Evolutionary conservation across 30 jellyfish, hydroid and myxozoan genomes (phyloP).

Genomic region (Catostylus mosaicus): DNA sequence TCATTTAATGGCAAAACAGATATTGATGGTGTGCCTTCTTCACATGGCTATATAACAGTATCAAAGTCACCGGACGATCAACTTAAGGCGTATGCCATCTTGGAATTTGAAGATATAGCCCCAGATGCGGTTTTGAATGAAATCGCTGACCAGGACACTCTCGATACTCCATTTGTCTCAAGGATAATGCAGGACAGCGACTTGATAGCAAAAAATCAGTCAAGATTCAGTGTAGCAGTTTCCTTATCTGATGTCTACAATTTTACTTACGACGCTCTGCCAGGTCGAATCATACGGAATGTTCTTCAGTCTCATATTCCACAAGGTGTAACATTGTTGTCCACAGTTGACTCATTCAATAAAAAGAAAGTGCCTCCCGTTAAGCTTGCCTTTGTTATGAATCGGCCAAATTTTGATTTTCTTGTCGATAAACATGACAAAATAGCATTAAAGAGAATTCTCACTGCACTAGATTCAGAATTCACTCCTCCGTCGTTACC

Average conservation of each 20-base stretch:
- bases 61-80: slow-evolving; percentile 59
- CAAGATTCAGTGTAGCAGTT: slow-evolving; percentile 70
- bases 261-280: slow-evolving; percentile 54
- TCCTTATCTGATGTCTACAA: slow-evolving; percentile 81
- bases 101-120: slow-evolving; percentile 69
- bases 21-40: slow-evolving; percentile 47
- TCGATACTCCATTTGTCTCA: slow-evolving; percentile 79
- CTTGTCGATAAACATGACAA: slow-evolving; percentile 88
- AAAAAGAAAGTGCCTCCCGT: slow-evolving; percentile 62
- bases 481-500: slow-evolving; percentile 86
- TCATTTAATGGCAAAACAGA: slow-evolving; percentile 58
- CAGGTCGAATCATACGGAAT: slow-evolving; percentile 56
- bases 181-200: slow-evolving; percentile 83
- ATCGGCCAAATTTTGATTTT: slow-evolving; percentile 91
- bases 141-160: slow-evolving; percentile 72
- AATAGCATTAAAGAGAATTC: slow-evolving; percentile 74
- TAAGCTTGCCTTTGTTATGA: slow-evolving; percentile 88
- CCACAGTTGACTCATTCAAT: slow-evolving; percentile 63
- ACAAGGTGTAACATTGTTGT: slow-evolving; percentile 88
- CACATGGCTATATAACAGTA: slow-evolving; percentile 69
- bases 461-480: slow-evolving; percentile 73
- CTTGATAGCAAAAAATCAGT: slow-evolving; percentile 66
- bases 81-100: slow-evolving; percentile 57
- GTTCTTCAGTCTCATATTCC: slow-evolving; percentile 96
- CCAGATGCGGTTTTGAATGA: slow-evolving; percentile 79